Conservation (phyloP, 1,140 invertebrate species). For the Drosophila funebris region DNA sequence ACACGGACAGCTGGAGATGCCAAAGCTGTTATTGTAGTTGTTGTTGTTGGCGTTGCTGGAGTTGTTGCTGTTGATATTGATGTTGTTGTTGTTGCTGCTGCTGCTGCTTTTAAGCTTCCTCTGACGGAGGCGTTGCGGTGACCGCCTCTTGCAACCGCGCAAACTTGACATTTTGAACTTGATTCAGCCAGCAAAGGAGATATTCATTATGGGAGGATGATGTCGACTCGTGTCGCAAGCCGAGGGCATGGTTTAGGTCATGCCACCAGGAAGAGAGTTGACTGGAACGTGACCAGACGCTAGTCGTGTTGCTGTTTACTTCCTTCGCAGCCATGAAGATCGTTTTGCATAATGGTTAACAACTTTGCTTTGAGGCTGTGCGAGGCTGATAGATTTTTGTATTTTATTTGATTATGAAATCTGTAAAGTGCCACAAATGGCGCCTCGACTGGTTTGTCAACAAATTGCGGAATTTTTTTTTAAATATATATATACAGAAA, state of each 20-base stretch:
- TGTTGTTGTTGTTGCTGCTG: background rate
- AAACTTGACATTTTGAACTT: constrained; percentile 82
- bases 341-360: constrained; percentile 70
- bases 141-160: constrained; percentile 17
- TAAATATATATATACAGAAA: background rate
- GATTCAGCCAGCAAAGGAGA: constrained; percentile 47
- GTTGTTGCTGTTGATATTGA: constrained; percentile 19
- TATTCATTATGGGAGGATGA: background rate
- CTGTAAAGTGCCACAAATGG: constrained; percentile 33
- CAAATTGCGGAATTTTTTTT: constrained; percentile 20
- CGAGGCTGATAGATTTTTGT: constrained; percentile 38
- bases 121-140: constrained; percentile 36
- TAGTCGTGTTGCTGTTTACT: background rate
- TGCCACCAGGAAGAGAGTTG: constrained; percentile 34
- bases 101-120: constrained; percentile 32
- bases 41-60: constrained; percentile 11
- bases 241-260: constrained; percentile 13
- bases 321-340: constrained; percentile 33
- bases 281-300: constrained; percentile 52
- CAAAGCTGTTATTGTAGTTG: constrained; percentile 22
- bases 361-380: constrained; percentile 47
- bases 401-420: constrained; percentile 60
- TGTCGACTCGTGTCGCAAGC: background rate
- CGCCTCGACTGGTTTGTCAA: constrained; percentile 63
- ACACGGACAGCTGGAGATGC: constrained; percentile 48